Evolutionary conservation across 1,140 invertebrate genomes (phyloP).

Genomic region (Eumaeus atala): DNA sequence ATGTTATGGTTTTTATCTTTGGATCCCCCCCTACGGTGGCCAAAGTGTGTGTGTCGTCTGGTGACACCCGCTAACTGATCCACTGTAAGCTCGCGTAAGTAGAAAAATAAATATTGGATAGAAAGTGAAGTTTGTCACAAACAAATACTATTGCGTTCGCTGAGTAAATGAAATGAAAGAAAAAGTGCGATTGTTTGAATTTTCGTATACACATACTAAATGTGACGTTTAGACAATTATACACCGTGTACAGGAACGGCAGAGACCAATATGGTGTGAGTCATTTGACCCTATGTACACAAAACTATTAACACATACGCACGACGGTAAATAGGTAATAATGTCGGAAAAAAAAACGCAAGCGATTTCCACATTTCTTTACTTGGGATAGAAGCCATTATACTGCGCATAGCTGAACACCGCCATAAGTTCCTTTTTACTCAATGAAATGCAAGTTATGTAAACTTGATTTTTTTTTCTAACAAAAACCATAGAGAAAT

Average conservation of each 20-base stretch:
- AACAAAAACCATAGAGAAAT: conserved; percentile 29
- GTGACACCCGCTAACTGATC: conserved; percentile 52
- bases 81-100: conserved; percentile 49
- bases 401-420: not conserved
- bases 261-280: conserved; percentile 22
- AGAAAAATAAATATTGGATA: conserved; percentile 71
- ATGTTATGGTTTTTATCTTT: conserved; percentile 66
- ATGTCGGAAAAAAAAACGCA: not conserved
- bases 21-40: conserved; percentile 52
- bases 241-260: conserved; percentile 5
- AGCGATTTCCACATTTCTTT: not conserved
- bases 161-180: conserved; percentile 69
- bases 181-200: conserved; percentile 70
- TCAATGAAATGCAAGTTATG: not conserved
- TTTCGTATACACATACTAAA: conserved; percentile 40
- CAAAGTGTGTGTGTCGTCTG: conserved; percentile 54
- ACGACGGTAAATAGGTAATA: conserved; percentile 15
- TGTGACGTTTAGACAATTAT: conserved; percentile 14
- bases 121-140: conserved; percentile 66
- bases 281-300: conserved; percentile 12
- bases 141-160: conserved; percentile 49
- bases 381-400: conserved; percentile 1
- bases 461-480: conserved; percentile 15
- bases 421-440: not conserved
- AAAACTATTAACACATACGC: conserved; percentile 19